These are phyloP conservation scores for Drosophila peninsularis DNA, from an alignment of 2,888 invertebrate genomes.

Conservation along the genomic window DNA sequence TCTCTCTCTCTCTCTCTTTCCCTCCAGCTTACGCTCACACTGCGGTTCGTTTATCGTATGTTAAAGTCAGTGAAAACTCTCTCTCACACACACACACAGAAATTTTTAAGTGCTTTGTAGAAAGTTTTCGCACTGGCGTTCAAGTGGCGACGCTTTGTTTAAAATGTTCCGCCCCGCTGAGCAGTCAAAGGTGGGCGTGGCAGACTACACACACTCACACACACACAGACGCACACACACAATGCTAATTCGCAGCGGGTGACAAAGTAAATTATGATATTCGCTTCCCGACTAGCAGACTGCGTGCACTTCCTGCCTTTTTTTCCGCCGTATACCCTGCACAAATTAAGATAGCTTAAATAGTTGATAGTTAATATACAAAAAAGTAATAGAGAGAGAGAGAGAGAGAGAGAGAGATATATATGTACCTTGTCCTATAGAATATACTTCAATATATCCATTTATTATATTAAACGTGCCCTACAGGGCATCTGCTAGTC, in stretches of 20 bases:
- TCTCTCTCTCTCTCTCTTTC: not conserved
- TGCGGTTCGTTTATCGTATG: conserved; percentile 63
- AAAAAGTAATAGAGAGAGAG: too few relatives aligned
- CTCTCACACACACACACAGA: conserved; percentile 21
- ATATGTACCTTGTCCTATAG: too few relatives aligned
- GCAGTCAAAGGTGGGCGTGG: conserved; percentile 62
- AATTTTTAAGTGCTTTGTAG: conserved; percentile 73
- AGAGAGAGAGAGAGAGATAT: too few relatives aligned
- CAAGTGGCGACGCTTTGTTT: conserved; percentile 75
- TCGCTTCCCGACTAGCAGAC: conserved; percentile 79
- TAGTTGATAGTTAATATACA: too few relatives aligned
- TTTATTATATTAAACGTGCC: too few relatives aligned
- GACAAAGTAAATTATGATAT: conserved; percentile 81
- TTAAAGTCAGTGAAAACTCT: conserved; percentile 62
- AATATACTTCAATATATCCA: too few relatives aligned
- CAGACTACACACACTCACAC: conserved; percentile 41
- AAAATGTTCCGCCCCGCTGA: conserved; percentile 67
- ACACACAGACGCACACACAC: conserved; percentile 31
- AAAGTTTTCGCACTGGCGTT: conserved; percentile 67
- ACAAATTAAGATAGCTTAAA: not conserved
- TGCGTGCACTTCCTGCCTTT: conserved; percentile 72
- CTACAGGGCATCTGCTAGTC: conserved; percentile 6
- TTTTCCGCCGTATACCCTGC: conserved; percentile 10
- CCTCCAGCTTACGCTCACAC: not conserved
- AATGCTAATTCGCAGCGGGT: conserved; percentile 80